These are phyloP conservation scores for Carterocephalus palaemon DNA, from an alignment of 2,888 invertebrate genomes.

Conservation along the genomic window DNA sequence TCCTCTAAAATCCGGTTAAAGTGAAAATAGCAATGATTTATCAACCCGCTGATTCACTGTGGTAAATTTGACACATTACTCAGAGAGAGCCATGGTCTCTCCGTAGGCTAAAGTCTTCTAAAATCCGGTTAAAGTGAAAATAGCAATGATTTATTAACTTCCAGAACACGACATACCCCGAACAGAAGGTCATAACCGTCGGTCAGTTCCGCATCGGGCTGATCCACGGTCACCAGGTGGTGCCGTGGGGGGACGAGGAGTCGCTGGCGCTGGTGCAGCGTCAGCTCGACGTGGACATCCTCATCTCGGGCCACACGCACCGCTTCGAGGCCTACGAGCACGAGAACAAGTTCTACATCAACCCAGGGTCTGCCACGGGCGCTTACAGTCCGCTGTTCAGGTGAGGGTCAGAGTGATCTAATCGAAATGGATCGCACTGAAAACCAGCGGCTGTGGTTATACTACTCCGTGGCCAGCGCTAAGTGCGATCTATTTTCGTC, in stretches of 20 bases:
- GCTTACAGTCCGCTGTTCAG: constrained; percentile 96
- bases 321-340: constrained; percentile 99
- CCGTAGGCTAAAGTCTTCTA: too few species aligned
- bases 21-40: too few species aligned
- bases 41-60: too few species aligned
- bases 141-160: constrained; percentile 36
- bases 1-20: too few species aligned
- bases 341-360: constrained; percentile 99
- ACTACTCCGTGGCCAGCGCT: too few species aligned
- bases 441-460: too few species aligned
- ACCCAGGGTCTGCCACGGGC: constrained; percentile 99
- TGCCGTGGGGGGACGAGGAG: constrained; percentile 98
- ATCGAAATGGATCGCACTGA: too few species aligned
- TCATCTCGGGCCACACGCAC: constrained; percentile 99
- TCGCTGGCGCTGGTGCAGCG: constrained; percentile 95
- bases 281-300: constrained; percentile 98
- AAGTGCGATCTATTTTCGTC: too few species aligned
- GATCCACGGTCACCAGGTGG: constrained; percentile 98
- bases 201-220: constrained; percentile 99
- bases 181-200: constrained; percentile 99
- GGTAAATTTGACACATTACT: too few species aligned
- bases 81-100: too few species aligned
- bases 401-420: constrained; percentile 66
- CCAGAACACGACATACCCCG: constrained; percentile 94
- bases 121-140: too few species aligned